Percentiles rank a stretch among this genome's conserved stretches.
phyloP scores from a whole-genome alignment of 2,113 vertebrate genomes.

The Jaculus jaculus region DNA sequence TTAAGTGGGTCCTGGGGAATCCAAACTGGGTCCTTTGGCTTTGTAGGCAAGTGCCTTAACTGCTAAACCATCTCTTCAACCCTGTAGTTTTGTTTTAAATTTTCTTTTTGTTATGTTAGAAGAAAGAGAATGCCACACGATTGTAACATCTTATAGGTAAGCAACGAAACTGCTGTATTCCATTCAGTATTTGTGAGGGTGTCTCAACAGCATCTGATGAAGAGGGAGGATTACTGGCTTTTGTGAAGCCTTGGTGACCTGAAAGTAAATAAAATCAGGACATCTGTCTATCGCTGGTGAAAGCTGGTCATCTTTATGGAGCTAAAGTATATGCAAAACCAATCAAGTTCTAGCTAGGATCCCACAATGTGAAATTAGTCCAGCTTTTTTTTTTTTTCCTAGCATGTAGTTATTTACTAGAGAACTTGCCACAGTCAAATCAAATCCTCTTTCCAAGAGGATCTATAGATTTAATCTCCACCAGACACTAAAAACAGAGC shows the following conservation, averaged over 20 bases:
- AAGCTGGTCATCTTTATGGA: conserved; percentile 62
- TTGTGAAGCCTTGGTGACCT: background rate
- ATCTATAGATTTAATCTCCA: conserved; percentile 65
- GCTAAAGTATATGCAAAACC: conserved; percentile 13
- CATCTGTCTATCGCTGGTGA: conserved; percentile 20
- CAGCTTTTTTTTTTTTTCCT: conserved; percentile 52
- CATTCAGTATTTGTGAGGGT: background rate
- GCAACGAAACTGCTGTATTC: background rate
- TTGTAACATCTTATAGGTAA: background rate
- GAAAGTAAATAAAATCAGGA: conserved; percentile 38
- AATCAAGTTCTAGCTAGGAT: background rate
- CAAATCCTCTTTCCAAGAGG: conserved; percentile 68
- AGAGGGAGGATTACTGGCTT: conserved; percentile 18
- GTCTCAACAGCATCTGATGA: background rate
- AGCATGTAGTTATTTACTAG: conserved; percentile 59
- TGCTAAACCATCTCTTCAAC: too few relatives aligned
- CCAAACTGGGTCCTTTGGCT: too few relatives aligned
- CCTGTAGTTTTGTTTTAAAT: background rate
- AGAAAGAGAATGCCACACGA: background rate
- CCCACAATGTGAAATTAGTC: conserved; percentile 48
- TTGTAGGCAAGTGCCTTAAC: too few relatives aligned
- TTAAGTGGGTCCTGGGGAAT: too few relatives aligned
- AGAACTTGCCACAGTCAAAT: conserved; percentile 21
- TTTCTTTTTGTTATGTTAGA: conserved; percentile 7
- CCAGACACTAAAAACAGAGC: background rate